Percentiles rank a stretch among this genome's conserved stretches.
Evolutionary conservation across 2,888 invertebrate genomes (phyloP).

Genomic region (Trachelus stipa): DNA sequence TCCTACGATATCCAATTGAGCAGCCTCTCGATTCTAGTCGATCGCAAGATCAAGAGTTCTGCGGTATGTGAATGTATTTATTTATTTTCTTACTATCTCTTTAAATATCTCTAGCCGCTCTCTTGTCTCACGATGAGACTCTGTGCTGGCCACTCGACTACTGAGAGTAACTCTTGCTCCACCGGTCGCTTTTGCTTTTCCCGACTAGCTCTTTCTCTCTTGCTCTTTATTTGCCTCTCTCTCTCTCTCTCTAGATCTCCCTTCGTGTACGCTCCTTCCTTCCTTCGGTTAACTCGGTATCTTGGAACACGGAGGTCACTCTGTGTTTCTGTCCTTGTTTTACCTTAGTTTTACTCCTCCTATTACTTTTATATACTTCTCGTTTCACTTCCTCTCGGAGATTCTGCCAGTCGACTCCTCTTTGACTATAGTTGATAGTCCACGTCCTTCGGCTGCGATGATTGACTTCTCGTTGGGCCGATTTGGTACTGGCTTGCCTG

Average conservation of each 20-base stretch:
- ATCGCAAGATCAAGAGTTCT: not conserved
- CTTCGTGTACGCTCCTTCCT: constrained; percentile 8
- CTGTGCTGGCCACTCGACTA: constrained; percentile 10
- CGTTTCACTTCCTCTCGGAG: not conserved
- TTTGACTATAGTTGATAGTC: not conserved
- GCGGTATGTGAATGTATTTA: not conserved
- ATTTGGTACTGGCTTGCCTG: not conserved
- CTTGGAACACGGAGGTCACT: not conserved
- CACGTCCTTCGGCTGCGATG: not conserved
- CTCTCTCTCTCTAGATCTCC: constrained; percentile 21
- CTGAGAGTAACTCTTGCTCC: constrained; percentile 1
- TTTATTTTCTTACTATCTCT: not conserved
- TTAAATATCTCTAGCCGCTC: constrained; percentile 1
- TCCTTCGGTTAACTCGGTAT: not conserved
- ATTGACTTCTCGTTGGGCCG: not conserved
- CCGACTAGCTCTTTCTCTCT: constrained; percentile 25
- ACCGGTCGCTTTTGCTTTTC: constrained; percentile 2
- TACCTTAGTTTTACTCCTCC: not conserved
- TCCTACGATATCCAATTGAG: not conserved
- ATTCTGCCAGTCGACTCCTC: not conserved
- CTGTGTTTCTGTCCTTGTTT: not conserved
- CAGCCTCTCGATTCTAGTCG: not conserved
- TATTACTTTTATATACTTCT: not conserved
- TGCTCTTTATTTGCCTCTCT: constrained; percentile 24
- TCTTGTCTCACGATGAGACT: constrained; percentile 9